Conservation (phyloP, 2,113 vertebrate species). For the Ceyx cyanopectus region DNA sequence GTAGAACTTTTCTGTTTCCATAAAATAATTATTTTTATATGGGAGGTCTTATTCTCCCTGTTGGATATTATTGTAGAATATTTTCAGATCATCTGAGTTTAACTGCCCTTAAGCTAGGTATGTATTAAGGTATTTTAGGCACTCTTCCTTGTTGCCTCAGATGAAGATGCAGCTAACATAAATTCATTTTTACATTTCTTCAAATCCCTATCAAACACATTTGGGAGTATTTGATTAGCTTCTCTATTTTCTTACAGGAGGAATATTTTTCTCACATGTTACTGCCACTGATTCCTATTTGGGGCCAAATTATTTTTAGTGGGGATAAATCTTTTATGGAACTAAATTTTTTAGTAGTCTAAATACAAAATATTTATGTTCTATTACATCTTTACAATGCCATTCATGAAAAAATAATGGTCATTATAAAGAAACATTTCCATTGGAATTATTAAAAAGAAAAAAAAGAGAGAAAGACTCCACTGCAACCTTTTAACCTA, state of each 20-base stretch:
- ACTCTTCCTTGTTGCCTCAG: not conserved
- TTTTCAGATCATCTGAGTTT: not conserved
- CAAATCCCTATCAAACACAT: not conserved
- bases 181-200: not conserved
- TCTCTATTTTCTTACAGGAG: not conserved
- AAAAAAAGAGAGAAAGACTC: not conserved
- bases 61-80: not conserved
- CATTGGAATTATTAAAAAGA: slow-evolving; percentile 27
- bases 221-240: not conserved
- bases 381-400: slow-evolving; percentile 63
- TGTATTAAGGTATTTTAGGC: not conserved
- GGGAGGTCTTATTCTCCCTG: not conserved
- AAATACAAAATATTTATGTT: slow-evolving; percentile 71
- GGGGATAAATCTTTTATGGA: slow-evolving; percentile 57
- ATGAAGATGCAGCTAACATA: not conserved
- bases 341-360: slow-evolving; percentile 63
- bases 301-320: slow-evolving; percentile 60
- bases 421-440: slow-evolving; percentile 54
- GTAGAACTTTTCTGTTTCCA: not conserved
- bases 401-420: slow-evolving; percentile 60
- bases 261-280: not conserved
- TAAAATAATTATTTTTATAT: not conserved
- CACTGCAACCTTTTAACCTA: not conserved
- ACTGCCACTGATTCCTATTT: slow-evolving; percentile 3
- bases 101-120: not conserved